A percentile compares a stretch with the other conserved stretches of the same genome.
Evolutionary conservation across 2,797 vertebrate species (phyloP).

Genomic region (Tympanoctomys barrerae): DNA sequence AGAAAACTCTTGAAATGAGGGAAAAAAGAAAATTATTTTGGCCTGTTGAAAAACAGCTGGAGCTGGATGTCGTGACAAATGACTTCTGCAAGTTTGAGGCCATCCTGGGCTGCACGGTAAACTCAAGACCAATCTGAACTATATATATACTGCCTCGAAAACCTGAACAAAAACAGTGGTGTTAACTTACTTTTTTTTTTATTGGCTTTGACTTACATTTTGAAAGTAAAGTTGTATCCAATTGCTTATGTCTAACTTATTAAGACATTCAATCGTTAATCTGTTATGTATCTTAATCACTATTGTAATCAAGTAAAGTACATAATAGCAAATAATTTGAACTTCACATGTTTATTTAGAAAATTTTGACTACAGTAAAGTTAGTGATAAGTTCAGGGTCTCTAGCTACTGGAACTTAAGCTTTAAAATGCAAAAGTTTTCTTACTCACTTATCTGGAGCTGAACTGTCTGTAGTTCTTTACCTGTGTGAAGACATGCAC

Average conservation of each 20-base stretch:
- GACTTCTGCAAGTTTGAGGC: not conserved
- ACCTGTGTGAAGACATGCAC: not conserved
- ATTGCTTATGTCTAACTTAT: not conserved
- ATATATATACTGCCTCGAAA: not conserved
- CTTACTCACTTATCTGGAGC: not conserved
- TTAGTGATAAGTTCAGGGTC: not conserved
- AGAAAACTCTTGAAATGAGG: constrained; percentile 23
- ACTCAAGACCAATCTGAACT: not conserved
- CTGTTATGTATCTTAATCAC: not conserved
- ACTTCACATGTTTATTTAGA: not conserved
- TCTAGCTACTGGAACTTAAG: not conserved
- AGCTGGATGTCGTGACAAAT: not conserved
- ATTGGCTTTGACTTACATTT: constrained; percentile 38
- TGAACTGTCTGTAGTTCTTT: constrained; percentile 2
- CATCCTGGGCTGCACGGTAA: not conserved
- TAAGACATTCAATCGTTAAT: not conserved
- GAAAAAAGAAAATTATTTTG: not conserved
- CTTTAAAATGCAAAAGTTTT: constrained; percentile 43
- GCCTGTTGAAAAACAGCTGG: not conserved
- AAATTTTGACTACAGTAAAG: not conserved
- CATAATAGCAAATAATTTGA: not conserved
- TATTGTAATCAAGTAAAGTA: not conserved
- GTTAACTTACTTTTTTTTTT: constrained; percentile 15
- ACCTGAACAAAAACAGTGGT: not conserved
- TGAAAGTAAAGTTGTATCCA: constrained; percentile 26